Evolutionary conservation across 2,113 vertebrate species (phyloP).

Genomic region (Lepisosteus oculatus): DNA sequence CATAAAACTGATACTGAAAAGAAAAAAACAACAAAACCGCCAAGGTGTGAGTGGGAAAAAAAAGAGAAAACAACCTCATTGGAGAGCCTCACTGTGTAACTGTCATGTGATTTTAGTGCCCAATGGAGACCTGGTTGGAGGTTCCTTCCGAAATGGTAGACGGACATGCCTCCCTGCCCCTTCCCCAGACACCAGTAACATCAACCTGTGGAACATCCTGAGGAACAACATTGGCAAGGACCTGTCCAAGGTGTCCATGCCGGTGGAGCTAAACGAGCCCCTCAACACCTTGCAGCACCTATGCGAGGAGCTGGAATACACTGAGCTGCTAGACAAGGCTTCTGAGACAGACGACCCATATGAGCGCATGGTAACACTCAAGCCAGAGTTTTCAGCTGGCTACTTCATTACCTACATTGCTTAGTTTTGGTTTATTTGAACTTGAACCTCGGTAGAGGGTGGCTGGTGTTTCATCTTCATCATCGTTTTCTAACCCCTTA

Average conservation of each 20-base stretch:
- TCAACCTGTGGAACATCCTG: slow-evolving; percentile 98
- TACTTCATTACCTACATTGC: no score
- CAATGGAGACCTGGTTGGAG: slow-evolving; percentile 89
- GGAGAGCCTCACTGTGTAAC: background rate
- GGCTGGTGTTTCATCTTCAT: no score
- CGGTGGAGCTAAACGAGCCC: slow-evolving; percentile 95
- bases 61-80: no score
- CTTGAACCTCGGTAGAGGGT: no score
- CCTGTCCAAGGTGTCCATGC: slow-evolving; percentile 97
- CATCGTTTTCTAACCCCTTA: no score
- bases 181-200: slow-evolving; percentile 92
- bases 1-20: background rate
- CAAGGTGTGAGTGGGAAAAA: no score
- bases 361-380: slow-evolving; percentile 85
- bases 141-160: slow-evolving; percentile 88
- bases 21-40: no score
- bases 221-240: slow-evolving; percentile 98
- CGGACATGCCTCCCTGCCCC: slow-evolving; percentile 88
- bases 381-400: no score
- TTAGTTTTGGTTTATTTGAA: no score
- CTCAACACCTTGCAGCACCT: slow-evolving; percentile 97
- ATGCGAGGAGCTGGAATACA: slow-evolving; percentile 97
- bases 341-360: slow-evolving; percentile 87
- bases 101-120: slow-evolving; percentile 68
- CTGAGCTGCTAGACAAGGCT: slow-evolving; percentile 94